Conservation (phyloP, 2,888 invertebrate genomes). For the Cheilosia soror region DNA sequence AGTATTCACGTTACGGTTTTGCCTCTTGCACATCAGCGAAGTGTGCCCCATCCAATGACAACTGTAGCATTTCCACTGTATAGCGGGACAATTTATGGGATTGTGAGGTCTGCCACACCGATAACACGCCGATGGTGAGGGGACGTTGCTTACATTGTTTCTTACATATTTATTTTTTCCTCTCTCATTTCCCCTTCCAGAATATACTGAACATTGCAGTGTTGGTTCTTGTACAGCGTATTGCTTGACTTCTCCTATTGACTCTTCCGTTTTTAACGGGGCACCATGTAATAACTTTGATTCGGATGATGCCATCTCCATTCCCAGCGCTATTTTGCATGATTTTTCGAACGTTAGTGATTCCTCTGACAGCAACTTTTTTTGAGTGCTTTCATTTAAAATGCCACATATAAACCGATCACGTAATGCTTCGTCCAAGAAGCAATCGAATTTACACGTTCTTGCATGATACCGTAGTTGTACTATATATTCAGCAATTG, state of each 20-base stretch:
- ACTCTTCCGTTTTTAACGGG: not conserved
- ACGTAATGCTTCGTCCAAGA: no score
- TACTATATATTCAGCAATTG: no score
- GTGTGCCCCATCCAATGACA: not conserved
- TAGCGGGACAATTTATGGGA: not conserved
- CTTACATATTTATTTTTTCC: not conserved
- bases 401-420: no score
- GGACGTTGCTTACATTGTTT: not conserved
- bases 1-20: not conserved
- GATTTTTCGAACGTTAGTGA: no score
- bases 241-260: not conserved
- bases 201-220: not conserved
- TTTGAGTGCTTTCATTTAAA: no score
- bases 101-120: not conserved
- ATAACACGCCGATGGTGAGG: not conserved
- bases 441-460: no score
- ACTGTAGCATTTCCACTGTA: not conserved
- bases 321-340: no score
- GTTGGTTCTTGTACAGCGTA: not conserved
- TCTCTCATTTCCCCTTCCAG: not conserved
- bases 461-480: no score
- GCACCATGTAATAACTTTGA: no score
- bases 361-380: no score
- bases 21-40: not conserved
- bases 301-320: no score